Evolutionary conservation across 2,888 invertebrate species (phyloP).

Genomic region (Sarcophaga subvicina): DNA sequence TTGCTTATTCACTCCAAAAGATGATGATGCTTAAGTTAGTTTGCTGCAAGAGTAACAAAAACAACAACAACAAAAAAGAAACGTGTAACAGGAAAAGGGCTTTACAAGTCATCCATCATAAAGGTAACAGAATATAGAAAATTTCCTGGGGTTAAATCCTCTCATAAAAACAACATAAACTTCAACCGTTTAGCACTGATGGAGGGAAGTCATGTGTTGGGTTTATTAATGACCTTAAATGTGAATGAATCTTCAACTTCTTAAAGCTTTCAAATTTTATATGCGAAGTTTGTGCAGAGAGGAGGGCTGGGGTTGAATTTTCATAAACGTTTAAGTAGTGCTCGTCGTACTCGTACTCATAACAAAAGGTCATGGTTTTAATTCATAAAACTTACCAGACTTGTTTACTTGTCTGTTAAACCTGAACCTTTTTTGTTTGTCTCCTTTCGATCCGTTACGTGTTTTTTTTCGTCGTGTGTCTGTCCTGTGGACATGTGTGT

Average conservation of each 20-base stretch:
- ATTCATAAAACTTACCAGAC: constrained; percentile 78
- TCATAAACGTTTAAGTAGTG: constrained; percentile 53
- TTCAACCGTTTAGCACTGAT: constrained; percentile 13
- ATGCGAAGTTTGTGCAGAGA: constrained; percentile 61
- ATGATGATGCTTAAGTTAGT: background rate
- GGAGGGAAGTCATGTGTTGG: constrained; percentile 60
- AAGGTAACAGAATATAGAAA: constrained; percentile 57
- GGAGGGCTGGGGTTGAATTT: background rate
- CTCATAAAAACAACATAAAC: constrained; percentile 30
- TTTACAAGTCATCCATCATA: constrained; percentile 67
- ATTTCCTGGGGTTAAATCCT: constrained; percentile 48
- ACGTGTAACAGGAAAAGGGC: constrained; percentile 43
- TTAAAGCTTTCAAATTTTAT: constrained; percentile 74
- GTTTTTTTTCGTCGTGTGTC: background rate
- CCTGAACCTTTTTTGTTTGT: constrained; percentile 45
- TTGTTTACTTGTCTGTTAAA: constrained; percentile 74
- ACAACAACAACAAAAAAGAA: background rate
- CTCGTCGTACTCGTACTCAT: constrained; percentile 73
- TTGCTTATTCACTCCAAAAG: background rate
- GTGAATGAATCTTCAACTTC: constrained; percentile 70
- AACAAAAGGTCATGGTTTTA: constrained; percentile 69
- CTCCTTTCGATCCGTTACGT: constrained; percentile 40
- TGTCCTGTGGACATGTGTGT: background rate
- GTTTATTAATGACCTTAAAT: constrained; percentile 78
- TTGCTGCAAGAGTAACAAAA: background rate